These are phyloP conservation scores for Nudaria mundana DNA, from an alignment of 2,888 invertebrate genomes.

Conservation along the genomic window DNA sequence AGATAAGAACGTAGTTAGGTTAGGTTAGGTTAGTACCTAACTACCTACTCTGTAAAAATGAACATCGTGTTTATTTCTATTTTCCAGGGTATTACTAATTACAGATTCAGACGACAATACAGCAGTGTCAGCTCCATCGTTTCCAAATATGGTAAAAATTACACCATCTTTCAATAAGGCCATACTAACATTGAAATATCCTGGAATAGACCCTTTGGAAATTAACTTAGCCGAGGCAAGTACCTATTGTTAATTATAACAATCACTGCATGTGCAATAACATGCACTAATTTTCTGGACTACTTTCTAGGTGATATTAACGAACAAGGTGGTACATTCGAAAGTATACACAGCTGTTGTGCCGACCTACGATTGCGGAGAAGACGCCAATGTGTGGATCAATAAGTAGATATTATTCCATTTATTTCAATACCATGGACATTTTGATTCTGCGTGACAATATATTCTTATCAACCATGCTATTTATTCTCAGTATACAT, in stretches of 20 bases:
- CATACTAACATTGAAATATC: slow-evolving; percentile 67
- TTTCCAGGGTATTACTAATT: slow-evolving; percentile 78
- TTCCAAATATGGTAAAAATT: slow-evolving; percentile 78
- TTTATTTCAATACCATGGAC: neutral
- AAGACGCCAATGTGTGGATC: neutral
- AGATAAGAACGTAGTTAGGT: no score
- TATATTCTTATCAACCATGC: no score
- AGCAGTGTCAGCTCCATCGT: slow-evolving; percentile 80
- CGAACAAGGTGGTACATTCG: neutral
- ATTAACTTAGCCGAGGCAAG: slow-evolving; percentile 38
- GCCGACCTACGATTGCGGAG: neutral
- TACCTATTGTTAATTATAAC: no score
- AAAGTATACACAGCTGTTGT: slow-evolving; percentile 1
- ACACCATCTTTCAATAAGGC: slow-evolving; percentile 73
- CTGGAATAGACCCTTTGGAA: slow-evolving; percentile 27
- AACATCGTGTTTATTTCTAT: neutral
- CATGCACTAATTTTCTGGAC: neutral
- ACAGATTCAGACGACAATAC: slow-evolving; percentile 72
- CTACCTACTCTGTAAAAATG: neutral
- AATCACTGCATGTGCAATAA: no score
- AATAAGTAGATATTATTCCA: neutral
- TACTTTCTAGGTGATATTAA: neutral
- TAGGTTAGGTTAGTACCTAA: neutral
- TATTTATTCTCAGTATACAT: no score
- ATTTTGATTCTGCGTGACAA: no score